Evolutionary conservation across 2,797 vertebrate genomes (phyloP).

Genomic region (Halcyon leucocephala): DNA sequence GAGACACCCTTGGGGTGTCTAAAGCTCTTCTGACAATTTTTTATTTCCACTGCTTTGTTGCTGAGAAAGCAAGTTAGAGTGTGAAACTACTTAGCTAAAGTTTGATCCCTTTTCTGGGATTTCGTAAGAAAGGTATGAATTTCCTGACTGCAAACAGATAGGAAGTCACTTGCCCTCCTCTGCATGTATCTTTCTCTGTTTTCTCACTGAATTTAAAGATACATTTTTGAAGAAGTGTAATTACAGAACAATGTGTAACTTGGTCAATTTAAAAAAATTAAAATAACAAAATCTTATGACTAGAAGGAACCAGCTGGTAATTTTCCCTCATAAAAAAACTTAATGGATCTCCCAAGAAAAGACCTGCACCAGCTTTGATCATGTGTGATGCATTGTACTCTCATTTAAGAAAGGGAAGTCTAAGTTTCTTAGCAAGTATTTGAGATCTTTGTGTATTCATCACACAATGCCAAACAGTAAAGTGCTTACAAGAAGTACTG

Average conservation of each 20-base stretch:
- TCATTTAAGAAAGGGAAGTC: neutral
- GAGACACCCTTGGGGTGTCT: neutral
- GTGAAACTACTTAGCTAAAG: neutral
- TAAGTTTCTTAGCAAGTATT: neutral
- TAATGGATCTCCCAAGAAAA: neutral
- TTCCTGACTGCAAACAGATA: neutral
- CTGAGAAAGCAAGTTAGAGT: neutral
- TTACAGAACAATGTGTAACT: neutral
- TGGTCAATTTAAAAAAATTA: neutral
- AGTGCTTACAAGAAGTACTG: constrained; percentile 2
- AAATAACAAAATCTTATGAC: neutral
- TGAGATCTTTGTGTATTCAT: neutral
- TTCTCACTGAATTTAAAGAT: neutral
- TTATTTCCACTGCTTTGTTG: neutral
- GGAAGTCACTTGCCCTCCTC: neutral
- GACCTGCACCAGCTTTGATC: neutral
- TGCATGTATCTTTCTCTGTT: neutral
- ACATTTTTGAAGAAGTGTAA: neutral
- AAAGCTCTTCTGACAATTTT: neutral
- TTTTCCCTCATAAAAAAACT: neutral
- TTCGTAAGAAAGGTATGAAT: neutral
- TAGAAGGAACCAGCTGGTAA: neutral
- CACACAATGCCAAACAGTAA: neutral
- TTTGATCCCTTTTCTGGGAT: neutral
- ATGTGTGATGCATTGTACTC: neutral